Conservation (phyloP, 2,797 vertebrate species). For the Stomatorhinus walkeri region DNA sequence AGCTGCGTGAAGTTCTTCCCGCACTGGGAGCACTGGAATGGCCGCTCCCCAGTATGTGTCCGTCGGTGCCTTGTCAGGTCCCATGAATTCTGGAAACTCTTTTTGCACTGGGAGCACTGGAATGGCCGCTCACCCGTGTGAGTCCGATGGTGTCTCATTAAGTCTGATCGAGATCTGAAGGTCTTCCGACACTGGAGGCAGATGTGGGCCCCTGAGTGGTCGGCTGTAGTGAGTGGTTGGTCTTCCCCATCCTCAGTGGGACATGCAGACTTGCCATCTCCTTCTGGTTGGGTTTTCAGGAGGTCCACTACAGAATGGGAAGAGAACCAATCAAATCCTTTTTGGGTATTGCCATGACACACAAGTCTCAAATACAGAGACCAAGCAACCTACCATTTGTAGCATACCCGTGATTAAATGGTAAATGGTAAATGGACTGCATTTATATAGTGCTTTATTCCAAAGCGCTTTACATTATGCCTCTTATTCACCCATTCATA, state of each 20-base stretch:
- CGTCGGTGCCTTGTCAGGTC: conserved; percentile 30
- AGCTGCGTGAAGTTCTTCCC: conserved; percentile 25
- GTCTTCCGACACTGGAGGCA: conserved; percentile 20
- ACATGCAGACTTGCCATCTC: conserved; percentile 12
- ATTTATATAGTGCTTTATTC: no score
- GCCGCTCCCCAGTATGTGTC: conserved; percentile 22
- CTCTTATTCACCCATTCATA: no score
- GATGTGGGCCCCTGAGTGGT: not conserved
- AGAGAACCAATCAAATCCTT: not conserved
- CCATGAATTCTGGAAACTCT: conserved; percentile 22
- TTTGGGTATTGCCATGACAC: not conserved
- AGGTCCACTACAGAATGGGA: conserved; percentile 28
- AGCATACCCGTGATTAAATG: not conserved
- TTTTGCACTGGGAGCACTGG: conserved; percentile 32
- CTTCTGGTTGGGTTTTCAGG: conserved; percentile 25
- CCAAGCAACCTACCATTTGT: not conserved
- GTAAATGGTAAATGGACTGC: no score
- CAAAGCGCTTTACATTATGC: no score
- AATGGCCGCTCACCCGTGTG: conserved; percentile 32
- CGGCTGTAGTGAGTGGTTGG: not conserved
- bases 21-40: conserved; percentile 32
- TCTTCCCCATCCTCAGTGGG: not conserved
- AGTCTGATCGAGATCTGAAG: conserved; percentile 28
- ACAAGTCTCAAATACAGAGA: not conserved
- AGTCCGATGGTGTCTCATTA: conserved; percentile 30